phyloP scores from a whole-genome alignment of 1,140 invertebrate species.

The Drosophila subobscura region DNA sequence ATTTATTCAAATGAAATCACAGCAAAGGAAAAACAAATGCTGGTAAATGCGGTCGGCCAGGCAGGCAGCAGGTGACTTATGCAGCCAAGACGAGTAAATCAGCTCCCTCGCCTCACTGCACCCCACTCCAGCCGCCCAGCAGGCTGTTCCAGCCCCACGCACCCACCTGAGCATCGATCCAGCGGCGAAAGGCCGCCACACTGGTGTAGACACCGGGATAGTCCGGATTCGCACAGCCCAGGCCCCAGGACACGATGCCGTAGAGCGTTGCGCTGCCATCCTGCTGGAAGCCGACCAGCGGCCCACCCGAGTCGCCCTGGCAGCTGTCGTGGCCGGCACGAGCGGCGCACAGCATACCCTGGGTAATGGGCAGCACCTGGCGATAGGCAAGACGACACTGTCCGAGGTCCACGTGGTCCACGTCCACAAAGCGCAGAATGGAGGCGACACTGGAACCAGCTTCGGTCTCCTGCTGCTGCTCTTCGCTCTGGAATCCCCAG shows the following conservation, averaged over 20 bases:
- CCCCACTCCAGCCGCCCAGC: conserved; percentile 53
- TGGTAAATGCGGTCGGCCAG: conserved; percentile 11
- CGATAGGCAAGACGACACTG: conserved; percentile 55
- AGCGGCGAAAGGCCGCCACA: conserved; percentile 68
- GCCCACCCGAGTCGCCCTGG: conserved; percentile 78
- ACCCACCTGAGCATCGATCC: conserved; percentile 71
- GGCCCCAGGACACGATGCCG: conserved; percentile 84
- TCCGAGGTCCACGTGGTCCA: conserved; percentile 42
- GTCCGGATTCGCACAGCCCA: conserved; percentile 85
- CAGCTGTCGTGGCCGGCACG: conserved; percentile 69
- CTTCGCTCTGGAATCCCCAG: conserved; percentile 70
- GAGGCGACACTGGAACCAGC: conserved; percentile 38
- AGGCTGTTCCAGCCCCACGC: conserved; percentile 64
- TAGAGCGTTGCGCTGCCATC: conserved; percentile 77
- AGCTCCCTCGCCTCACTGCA: conserved; percentile 24
- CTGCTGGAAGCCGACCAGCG: conserved; percentile 57
- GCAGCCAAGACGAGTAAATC: conserved; percentile 19
- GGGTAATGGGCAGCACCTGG: conserved; percentile 65
- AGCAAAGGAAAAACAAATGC: conserved; percentile 29
- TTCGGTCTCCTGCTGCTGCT: conserved; percentile 6
- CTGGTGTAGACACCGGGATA: conserved; percentile 85
- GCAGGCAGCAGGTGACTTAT: conserved; percentile 45
- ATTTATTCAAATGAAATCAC: conserved; percentile 59
- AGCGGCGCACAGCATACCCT: conserved; percentile 73
- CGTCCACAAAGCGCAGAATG: conserved; percentile 62